Evolutionary conservation across 2,113 vertebrate genomes (phyloP).

Genomic region (Neogale vison): DNA sequence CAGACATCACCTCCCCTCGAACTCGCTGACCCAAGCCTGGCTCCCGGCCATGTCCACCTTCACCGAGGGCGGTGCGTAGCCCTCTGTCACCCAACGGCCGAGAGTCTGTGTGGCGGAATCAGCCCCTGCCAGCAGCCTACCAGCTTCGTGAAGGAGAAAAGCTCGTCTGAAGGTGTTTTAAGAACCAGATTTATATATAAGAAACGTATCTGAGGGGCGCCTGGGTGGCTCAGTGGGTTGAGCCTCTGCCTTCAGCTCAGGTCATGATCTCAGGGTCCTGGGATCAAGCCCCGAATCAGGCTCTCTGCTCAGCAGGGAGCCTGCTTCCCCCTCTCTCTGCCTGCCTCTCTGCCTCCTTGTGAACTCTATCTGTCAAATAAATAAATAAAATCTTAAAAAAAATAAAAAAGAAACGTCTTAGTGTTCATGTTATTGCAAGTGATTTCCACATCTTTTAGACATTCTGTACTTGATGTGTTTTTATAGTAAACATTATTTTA

Average conservation of each 20-base stretch:
- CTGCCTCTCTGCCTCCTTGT: too few relatives aligned
- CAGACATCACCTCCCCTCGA: accelerated
- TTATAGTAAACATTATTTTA: neutral
- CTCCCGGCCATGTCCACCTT: accelerated
- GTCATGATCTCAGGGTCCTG: too few relatives aligned
- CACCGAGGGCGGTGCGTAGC: accelerated
- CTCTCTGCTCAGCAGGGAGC: too few relatives aligned
- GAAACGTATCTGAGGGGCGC: too few relatives aligned
- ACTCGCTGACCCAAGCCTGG: accelerated
- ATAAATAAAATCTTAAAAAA: too few relatives aligned
- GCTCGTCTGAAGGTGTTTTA: accelerated
- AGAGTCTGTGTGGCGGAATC: accelerated
- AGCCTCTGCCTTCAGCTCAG: too few relatives aligned
- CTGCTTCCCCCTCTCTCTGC: too few relatives aligned
- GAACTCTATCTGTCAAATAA: too few relatives aligned
- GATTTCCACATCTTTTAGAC: neutral
- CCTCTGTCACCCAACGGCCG: accelerated
- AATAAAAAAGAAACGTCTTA: neutral
- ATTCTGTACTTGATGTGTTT: neutral
- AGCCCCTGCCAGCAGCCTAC: accelerated
- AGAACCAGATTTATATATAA: neutral
- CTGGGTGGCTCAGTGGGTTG: too few relatives aligned
- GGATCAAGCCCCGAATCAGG: too few relatives aligned
- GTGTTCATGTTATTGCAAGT: neutral
- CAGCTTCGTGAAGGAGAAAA: neutral